Conservation (phyloP, 2,797 vertebrate genomes). For the Chelmon rostratus region DNA sequence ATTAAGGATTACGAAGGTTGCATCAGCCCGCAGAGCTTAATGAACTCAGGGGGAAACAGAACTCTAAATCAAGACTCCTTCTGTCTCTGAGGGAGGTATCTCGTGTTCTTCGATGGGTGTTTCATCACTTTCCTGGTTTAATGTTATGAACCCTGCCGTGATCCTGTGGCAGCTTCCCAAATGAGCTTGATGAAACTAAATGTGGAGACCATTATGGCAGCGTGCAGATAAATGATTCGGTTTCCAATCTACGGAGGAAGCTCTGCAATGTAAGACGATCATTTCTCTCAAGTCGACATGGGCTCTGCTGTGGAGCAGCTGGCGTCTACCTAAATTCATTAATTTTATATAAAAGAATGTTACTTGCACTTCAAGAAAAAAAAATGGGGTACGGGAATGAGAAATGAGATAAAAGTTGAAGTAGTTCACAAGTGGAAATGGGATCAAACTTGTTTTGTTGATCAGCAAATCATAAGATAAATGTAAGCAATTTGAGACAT, state of each 20-base stretch:
- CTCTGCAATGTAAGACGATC: conserved; percentile 20
- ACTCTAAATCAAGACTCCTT: conserved; percentile 70
- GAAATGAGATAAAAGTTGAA: neutral
- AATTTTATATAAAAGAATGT: conserved; percentile 24
- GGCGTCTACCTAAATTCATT: conserved; percentile 41
- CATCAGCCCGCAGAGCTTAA: conserved; percentile 75
- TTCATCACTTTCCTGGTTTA: conserved; percentile 76
- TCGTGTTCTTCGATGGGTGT: conserved; percentile 54
- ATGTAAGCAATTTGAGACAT: neutral
- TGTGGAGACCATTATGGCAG: conserved; percentile 64
- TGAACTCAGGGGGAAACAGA: conserved; percentile 68
- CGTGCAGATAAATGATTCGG: conserved; percentile 49
- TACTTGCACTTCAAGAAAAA: conserved; percentile 8
- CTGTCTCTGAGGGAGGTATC: conserved; percentile 64
- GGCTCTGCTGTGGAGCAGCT: conserved; percentile 57
- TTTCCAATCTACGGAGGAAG: conserved; percentile 43
- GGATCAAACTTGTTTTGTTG: neutral
- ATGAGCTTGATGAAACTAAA: conserved; percentile 74
- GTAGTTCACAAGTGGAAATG: neutral
- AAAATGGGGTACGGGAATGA: conserved; percentile 1
- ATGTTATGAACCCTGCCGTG: conserved; percentile 70
- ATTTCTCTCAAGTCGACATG: conserved; percentile 60
- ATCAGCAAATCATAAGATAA: neutral
- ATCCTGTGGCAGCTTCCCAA: conserved; percentile 71
- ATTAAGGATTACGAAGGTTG: conserved; percentile 76